Evolutionary conservation across 1,140 invertebrate species (phyloP), one percentile per base, ranked within the genome.

Genomic region (Cyclina sinensis): DNA sequence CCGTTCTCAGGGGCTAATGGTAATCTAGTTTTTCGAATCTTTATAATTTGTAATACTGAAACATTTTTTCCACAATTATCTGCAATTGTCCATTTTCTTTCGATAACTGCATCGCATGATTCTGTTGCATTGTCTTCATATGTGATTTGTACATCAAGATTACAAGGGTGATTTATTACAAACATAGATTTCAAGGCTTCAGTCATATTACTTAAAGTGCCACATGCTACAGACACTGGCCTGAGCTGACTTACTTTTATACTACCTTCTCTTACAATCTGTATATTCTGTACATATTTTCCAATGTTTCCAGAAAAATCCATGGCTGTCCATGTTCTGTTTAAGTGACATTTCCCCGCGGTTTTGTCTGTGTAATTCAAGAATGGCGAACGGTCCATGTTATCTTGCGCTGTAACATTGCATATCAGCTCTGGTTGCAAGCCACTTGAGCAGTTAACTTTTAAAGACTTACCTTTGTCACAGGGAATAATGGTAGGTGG

Each of bases 171-270:
- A 3, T 79, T 7, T 2, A 79, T 18, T 35, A 5, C n/a, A 57
- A 79, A 79, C 76, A 79, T 79, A 32, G 76, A 79, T 59, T 32
- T 37, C 1, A 79, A n/a, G 0, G 39, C 24, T 32, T 79, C 76
- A 21, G 76, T 79, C 54, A 79, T 32, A 11, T 57, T 57, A 18
- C n/a, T 14, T 1, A 79, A 46, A 16, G 76, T n/a, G 39, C 76
- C 76, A 39, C 76, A 79, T 16, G 76, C 48, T 57, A 79, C n/a
- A 0, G 39, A 30, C 51, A 79, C n/a, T 1, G 76, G 48, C 35
- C 30, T 1, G 24, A 51, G 76, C 5, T 24, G 48, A 2, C 30
- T 2, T 21, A 79, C 27, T 37, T 7, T 18, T 5, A 79, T 54
- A 54, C 7, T 54, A 5, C n/a, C 12, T 21, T 43, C 12, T 1